Conservation (phyloP, 1,140 invertebrate genomes). For the Melanaphis sacchari region DNA sequence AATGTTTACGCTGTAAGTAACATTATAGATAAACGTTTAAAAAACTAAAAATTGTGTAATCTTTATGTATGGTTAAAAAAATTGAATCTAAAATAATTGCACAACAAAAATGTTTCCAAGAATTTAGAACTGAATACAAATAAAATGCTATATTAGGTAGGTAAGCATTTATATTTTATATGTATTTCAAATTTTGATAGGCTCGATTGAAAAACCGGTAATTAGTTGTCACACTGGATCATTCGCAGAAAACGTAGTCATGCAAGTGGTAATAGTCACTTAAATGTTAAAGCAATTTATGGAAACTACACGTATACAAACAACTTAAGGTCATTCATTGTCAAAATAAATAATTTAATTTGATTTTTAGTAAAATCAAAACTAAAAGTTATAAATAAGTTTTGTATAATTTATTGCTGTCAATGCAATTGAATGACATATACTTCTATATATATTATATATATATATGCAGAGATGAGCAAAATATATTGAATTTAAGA, state of each 20-base stretch:
- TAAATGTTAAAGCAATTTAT: background rate
- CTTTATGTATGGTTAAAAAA: constrained; percentile 8
- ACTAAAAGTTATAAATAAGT: background rate
- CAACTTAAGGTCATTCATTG: background rate
- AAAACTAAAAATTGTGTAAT: background rate
- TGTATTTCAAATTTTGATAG: background rate
- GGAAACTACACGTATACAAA: background rate
- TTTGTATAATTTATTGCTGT: background rate
- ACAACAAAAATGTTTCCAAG: background rate
- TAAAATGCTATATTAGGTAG: background rate
- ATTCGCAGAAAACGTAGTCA: background rate
- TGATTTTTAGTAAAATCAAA: background rate
- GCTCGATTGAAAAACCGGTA: constrained; percentile 34
- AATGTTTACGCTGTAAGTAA: background rate
- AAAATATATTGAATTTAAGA: no score
- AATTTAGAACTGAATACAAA: background rate
- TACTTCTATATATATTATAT: no score
- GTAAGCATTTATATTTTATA: background rate
- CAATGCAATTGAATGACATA: background rate
- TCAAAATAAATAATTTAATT: background rate
- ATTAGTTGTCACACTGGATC: background rate
- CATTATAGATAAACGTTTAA: background rate
- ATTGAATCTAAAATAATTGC: constrained; percentile 14
- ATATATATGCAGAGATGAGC: no score
- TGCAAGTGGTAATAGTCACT: background rate